Conservation (phyloP, 1,140 invertebrate genomes). For the Zeugodacus cucurbitae region DNA sequence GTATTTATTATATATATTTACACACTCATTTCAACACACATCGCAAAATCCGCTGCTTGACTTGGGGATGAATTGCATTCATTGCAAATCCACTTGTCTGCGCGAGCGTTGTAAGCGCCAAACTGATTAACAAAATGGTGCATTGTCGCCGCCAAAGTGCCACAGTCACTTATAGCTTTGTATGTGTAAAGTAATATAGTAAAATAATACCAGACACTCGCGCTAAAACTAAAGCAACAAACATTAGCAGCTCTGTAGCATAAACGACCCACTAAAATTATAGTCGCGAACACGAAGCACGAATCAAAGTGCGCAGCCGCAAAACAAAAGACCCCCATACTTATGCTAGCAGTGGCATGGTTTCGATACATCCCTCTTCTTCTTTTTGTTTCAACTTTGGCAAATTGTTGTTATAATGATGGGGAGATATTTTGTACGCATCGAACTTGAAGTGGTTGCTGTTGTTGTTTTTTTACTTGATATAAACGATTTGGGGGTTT, state of each 20-base stretch:
- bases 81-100: not conserved
- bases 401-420: constrained; percentile 24
- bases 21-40: not conserved
- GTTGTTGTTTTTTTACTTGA: not conserved
- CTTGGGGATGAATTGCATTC: not conserved
- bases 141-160: not conserved
- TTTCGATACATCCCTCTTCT: not conserved
- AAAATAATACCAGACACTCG: not conserved
- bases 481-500: not conserved
- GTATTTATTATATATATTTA: not conserved
- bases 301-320: not conserved
- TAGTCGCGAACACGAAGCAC: not conserved
- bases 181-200: not conserved
- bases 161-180: not conserved
- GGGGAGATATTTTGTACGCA: not conserved
- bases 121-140: constrained; percentile 16
- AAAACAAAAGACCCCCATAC: not conserved
- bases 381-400: not conserved
- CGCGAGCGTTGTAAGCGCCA: not conserved
- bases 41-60: no score
- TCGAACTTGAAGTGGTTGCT: not conserved
- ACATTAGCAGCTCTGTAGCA: not conserved
- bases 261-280: not conserved
- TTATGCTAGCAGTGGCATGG: not conserved
- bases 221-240: constrained; percentile 8